These are phyloP conservation scores for Potamarius usumacintae DNA, from an alignment of 2,113 vertebrate species.

Conservation along the genomic window DNA sequence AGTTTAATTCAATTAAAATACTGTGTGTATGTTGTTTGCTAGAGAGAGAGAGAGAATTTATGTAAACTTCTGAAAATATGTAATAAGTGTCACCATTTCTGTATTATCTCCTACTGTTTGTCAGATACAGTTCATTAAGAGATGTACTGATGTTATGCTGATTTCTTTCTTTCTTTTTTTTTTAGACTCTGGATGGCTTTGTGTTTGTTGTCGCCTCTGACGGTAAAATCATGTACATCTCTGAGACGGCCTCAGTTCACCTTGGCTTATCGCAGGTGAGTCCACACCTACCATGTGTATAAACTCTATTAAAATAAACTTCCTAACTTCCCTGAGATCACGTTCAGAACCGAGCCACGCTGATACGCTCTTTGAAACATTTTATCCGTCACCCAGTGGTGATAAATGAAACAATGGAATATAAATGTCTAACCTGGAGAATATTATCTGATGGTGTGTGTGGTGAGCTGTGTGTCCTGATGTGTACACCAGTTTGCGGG, in stretches of 20 bases:
- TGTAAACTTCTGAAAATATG: not conserved
- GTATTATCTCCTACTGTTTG: not conserved
- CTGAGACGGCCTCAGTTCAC: constrained; percentile 94
- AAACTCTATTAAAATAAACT: not conserved
- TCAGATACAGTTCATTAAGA: not conserved
- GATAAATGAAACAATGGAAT: constrained; percentile 34
- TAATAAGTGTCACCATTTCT: not conserved
- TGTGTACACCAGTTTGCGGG: not conserved
- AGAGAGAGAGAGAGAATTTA: not conserved
- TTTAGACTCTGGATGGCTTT: constrained; percentile 90
- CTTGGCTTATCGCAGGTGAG: constrained; percentile 92
- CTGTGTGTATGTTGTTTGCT: not conserved
- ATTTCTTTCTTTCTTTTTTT: not conserved
- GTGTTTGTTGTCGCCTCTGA: constrained; percentile 94
- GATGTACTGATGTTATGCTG: not conserved
- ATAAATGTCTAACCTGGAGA: constrained; percentile 15
- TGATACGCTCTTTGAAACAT: constrained; percentile 43
- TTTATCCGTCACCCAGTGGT: constrained; percentile 14
- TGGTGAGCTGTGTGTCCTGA: too few relatives aligned
- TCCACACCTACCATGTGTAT: not conserved
- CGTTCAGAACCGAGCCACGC: constrained; percentile 34
- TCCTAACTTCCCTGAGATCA: not conserved
- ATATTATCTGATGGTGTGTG: constrained; percentile 17
- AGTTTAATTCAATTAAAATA: not conserved
- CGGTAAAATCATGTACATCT: constrained; percentile 98